Conservation (phyloP, 92 coral and sea anemone species). For the Zoanthus sansibaricus region DNA sequence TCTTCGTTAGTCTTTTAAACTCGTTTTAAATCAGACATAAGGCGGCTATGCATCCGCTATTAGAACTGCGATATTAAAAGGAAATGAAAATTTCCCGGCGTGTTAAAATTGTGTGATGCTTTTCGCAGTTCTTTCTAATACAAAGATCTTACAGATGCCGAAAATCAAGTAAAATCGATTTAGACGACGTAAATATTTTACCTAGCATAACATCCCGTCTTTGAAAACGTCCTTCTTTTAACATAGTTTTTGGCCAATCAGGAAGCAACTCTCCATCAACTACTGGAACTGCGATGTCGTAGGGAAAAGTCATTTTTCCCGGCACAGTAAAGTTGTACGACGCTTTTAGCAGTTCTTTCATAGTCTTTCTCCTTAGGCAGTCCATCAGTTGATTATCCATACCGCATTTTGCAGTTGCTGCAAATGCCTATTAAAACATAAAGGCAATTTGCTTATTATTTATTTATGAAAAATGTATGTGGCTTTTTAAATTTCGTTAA, state of each 20-base stretch:
- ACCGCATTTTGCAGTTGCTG: slow-evolving; percentile 30
- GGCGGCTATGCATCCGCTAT: too few relatives aligned
- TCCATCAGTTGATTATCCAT: slow-evolving; percentile 31
- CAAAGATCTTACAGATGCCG: too few relatives aligned
- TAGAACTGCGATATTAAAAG: too few relatives aligned
- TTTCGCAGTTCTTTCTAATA: too few relatives aligned
- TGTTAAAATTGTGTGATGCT: too few relatives aligned
- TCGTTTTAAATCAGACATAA: too few relatives aligned
- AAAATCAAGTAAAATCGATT: not conserved
- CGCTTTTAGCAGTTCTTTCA: slow-evolving; percentile 51
- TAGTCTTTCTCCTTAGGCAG: slow-evolving; percentile 35
- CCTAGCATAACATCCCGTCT: slow-evolving; percentile 68
- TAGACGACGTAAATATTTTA: not conserved
- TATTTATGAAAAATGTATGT: not conserved
- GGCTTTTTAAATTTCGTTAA: too few relatives aligned
- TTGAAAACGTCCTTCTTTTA: slow-evolving; percentile 35
- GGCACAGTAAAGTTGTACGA: slow-evolving; percentile 37
- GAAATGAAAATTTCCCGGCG: too few relatives aligned
- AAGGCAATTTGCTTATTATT: not conserved
- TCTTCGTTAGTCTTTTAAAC: too few relatives aligned
- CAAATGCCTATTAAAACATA: slow-evolving; percentile 14
- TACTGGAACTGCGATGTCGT: slow-evolving; percentile 24
- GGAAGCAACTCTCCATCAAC: slow-evolving; percentile 74
- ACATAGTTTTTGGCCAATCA: slow-evolving; percentile 59
- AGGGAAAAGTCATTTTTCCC: not conserved